Evolutionary conservation across 2,797 vertebrate species (phyloP).

Genomic region (Sebastes hopkinsi): DNA sequence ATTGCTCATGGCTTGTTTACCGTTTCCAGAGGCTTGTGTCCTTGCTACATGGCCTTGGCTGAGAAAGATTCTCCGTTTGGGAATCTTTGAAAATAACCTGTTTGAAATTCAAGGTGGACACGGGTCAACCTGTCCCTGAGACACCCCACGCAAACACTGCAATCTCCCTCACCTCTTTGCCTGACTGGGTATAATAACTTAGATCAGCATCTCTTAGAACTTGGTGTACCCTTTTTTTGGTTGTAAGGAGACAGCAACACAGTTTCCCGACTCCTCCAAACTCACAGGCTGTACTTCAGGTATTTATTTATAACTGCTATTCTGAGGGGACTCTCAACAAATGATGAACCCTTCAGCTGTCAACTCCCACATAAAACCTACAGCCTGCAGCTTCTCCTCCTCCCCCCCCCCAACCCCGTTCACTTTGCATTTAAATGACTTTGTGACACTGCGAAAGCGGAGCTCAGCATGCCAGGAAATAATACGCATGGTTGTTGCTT

Average conservation of each 20-base stretch:
- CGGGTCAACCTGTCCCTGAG: conserved; percentile 12
- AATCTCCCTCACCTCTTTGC: background rate
- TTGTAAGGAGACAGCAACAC: conserved; percentile 9
- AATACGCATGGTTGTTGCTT: conserved; percentile 22
- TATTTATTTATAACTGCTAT: conserved; percentile 58
- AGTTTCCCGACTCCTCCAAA: conserved; percentile 27
- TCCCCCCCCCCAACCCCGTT: background rate
- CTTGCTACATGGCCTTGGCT: background rate
- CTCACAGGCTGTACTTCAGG: conserved; percentile 21
- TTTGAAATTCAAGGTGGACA: conserved; percentile 29
- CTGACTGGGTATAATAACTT: background rate
- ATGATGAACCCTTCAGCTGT: conserved; percentile 63
- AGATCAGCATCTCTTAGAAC: conserved; percentile 40
- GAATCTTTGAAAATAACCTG: conserved; percentile 16
- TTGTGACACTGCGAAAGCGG: conserved; percentile 14
- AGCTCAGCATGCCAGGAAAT: conserved; percentile 24
- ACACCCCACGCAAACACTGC: background rate
- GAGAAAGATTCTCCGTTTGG: background rate
- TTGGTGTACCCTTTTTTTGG: background rate
- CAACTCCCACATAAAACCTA: conserved; percentile 47
- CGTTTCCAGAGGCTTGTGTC: background rate
- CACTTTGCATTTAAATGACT: conserved; percentile 54
- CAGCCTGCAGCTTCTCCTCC: conserved; percentile 38
- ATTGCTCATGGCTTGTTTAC: background rate
- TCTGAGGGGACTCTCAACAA: conserved; percentile 48